Evolutionary conservation across 2,113 vertebrate genomes (phyloP).

Genomic region (Cairina moschata): DNA sequence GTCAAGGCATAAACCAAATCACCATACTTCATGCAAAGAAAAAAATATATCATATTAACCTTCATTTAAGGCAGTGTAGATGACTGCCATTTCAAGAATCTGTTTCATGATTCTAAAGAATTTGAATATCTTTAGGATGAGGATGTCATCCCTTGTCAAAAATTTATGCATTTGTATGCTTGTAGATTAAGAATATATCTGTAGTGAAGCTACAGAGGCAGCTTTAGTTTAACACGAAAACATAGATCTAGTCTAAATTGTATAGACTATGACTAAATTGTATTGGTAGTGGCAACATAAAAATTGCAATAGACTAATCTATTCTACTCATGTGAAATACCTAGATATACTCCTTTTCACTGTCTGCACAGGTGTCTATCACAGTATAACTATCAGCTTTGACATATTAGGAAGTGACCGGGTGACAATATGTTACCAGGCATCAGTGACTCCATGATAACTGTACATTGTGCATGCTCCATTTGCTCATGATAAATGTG

Average conservation of each 20-base stretch:
- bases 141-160: background rate
- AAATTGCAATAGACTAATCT: background rate
- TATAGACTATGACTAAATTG: background rate
- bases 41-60: background rate
- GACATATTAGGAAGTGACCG: background rate
- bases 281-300: background rate
- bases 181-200: background rate
- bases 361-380: background rate
- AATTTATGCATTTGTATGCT: background rate
- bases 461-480: conserved; percentile 25
- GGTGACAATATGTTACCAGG: conserved; percentile 22
- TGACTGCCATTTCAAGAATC: background rate
- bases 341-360: background rate
- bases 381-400: background rate
- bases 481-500: conserved; percentile 25
- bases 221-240: background rate
- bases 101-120: background rate
- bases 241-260: background rate
- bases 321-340: background rate
- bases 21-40: background rate
- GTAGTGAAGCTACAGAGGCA: background rate
- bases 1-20: background rate
- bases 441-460: conserved; percentile 18
- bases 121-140: background rate
- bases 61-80: background rate